A percentile compares a stretch with the other conserved stretches of the same genome.
phyloP scores from a whole-genome alignment of 2,797 vertebrate species.

The Sarcophilus harrisii region DNA sequence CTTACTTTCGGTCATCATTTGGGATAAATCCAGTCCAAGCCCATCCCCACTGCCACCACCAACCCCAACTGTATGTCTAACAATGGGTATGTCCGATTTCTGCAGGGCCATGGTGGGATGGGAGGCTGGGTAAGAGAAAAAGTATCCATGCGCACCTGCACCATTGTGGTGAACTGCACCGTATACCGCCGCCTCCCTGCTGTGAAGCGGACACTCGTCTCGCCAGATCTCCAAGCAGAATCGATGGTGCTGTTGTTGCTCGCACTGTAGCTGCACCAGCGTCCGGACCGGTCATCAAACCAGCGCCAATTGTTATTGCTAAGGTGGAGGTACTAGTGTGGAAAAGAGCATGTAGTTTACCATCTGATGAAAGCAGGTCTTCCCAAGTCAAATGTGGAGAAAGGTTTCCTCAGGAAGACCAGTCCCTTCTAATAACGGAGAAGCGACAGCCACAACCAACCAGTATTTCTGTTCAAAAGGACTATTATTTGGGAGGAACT shows the following conservation, averaged over 20 bases:
- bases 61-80: neutral
- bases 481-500: neutral
- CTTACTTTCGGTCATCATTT: neutral
- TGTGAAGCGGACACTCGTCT: conserved; percentile 96
- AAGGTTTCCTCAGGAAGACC: neutral
- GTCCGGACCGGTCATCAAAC: conserved; percentile 98
- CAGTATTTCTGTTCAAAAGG: neutral
- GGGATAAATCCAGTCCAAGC: neutral
- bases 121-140: neutral
- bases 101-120: neutral
- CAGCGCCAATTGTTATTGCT: conserved; percentile 98
- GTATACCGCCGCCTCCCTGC: conserved; percentile 97
- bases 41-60: neutral
- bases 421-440: neutral
- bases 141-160: conserved; percentile 90
- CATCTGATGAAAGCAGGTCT: conserved; percentile 40
- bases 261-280: conserved; percentile 98
- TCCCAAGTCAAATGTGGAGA: neutral
- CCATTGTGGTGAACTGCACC: conserved; percentile 98
- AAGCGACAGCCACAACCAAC: neutral
- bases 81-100: too few relatives aligned
- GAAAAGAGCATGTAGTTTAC: conserved; percentile 29
- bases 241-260: conserved; percentile 98
- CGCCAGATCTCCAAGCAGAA: conserved; percentile 95
- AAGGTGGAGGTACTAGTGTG: conserved; percentile 93